Base-by-base conservation (phyloP, 2,888 invertebrate species). In the Stenchaetothrips biformis region DNA sequence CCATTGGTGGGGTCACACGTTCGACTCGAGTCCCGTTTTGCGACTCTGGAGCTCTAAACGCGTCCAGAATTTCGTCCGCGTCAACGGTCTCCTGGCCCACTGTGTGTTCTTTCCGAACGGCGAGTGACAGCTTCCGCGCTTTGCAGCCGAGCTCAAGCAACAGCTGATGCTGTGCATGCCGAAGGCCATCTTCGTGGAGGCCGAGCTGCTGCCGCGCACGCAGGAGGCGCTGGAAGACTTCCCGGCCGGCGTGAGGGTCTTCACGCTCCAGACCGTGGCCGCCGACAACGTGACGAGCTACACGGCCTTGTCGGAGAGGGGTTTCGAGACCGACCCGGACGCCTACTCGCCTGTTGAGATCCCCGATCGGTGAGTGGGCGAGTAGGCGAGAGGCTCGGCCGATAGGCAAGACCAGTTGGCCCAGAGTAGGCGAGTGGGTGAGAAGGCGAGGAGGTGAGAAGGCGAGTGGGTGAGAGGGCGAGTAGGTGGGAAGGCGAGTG, bases 181-280 rank as follows among this genome's bases (percentile, higher is more conserved):
- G 25, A 74, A 74, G 67, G 67, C 21, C 67, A 74, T 74, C 67
- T 25, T 74, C 67, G 67, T 74, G 25, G 67, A 74, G 67, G 25
- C 67, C 67, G 67, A 74, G 67, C 67, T 74, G 67, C 67, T 74
- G 25, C 25, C 67, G 21, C 21, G 25, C 21, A 74, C 67, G 67
- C 21, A 74, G 25, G 67, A 74, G 67, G 67, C 67, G 25, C 67
- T 74, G 9, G 67, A 25, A 0, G 67, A 21, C 67, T 74, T 74
- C 67, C 67, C 67, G 25, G 7, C 67, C 67, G 67, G 25, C 21
- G 67, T 74, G 21, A 74, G 4, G 21, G 25, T 74, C 25, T 25
- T 21, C 67, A 74, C 67, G 21, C 67, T 74, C 21, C 67, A 74
- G 67, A 11, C 67, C 25, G 67, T 74, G 53, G 53, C 13, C 53